Base-by-base conservation (phyloP, 2,888 invertebrate species). In the Meteorus colon region DNA sequence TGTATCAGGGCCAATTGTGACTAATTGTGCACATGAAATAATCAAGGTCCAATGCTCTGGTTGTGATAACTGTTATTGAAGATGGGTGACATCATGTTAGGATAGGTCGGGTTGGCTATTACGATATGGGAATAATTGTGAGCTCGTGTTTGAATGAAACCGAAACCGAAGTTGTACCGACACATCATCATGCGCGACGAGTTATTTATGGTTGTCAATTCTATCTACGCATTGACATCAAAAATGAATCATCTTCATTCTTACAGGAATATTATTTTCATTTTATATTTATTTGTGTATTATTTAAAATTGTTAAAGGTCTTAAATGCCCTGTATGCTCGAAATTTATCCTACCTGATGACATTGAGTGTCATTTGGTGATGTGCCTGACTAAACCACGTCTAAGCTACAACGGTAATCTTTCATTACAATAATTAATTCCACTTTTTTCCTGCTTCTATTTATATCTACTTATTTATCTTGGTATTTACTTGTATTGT, bases 361-460 rank as follows among this genome's bases (percentile, higher is more conserved):
- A 99, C 92, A 97, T 98, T 90, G 99, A 99, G 93, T 97, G 97
- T 92, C 99, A 99, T 92, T 94, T 99, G 90, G 98, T 99, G 89
- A 98, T 99, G 96, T 99, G 99, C 93, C 95, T 99, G 92, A 99
- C 99, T 86, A 97, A 98, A 93, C 99, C 99, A 86, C 94, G 98
- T 90, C 96, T 99, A 90, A 97, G 96, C 88, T 99, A 99, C 92
- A 99, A 99, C 92, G 98, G 98, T 98, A 89, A 55, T n/a, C 19
- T 55, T 19, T 14, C 16, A 63, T 65, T 37, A 19, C 2, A 19
- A n/a, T 48, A 19, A 29, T 68, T 48, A 14, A 45, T 8, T 66
- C 27, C 24, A 34, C 16, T 19, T 16, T 19, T 34, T 6, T 31
- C 29, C 65, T 59, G 4, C 37, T 65, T 65, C 34, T 34, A 48